Conservation (phyloP, 2,113 vertebrate genomes). For the Bothrops jararaca region DNA sequence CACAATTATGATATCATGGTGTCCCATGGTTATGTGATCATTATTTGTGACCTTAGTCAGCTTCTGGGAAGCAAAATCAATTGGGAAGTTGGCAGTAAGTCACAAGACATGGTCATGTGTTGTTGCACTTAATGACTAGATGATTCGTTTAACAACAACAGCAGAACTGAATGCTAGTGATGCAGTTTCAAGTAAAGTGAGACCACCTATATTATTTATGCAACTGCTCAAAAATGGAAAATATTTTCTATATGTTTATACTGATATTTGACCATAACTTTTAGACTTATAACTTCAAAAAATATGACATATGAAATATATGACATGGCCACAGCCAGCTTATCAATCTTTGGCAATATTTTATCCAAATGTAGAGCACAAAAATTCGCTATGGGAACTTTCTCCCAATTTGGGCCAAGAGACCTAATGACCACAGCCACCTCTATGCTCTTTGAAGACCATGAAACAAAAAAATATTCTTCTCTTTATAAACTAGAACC, state of each 20-base stretch:
- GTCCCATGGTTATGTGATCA: too few species aligned
- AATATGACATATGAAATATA: background rate
- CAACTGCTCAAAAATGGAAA: conserved; percentile 15
- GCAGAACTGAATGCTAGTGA: background rate
- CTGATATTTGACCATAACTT: conserved; percentile 7
- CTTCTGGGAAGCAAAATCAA: background rate
- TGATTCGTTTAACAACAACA: background rate
- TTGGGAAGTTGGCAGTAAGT: background rate
- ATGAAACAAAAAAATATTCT: background rate
- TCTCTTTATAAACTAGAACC: background rate
- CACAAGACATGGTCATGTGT: background rate
- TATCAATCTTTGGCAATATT: background rate
- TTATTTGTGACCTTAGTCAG: background rate
- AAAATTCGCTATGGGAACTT: background rate
- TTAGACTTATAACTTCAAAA: conserved; percentile 11
- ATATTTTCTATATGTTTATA: background rate
- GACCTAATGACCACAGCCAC: too few species aligned
- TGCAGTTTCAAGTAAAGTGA: too few species aligned
- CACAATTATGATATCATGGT: too few species aligned
- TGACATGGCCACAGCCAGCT: background rate
- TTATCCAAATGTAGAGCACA: background rate
- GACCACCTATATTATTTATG: conserved; percentile 3
- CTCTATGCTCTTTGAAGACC: background rate
- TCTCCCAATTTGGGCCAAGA: background rate
- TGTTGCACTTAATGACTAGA: background rate